These are phyloP conservation scores for Dicroscelio sp. DNA, from an alignment of 2,888 invertebrate species.

Conservation along the genomic window DNA sequence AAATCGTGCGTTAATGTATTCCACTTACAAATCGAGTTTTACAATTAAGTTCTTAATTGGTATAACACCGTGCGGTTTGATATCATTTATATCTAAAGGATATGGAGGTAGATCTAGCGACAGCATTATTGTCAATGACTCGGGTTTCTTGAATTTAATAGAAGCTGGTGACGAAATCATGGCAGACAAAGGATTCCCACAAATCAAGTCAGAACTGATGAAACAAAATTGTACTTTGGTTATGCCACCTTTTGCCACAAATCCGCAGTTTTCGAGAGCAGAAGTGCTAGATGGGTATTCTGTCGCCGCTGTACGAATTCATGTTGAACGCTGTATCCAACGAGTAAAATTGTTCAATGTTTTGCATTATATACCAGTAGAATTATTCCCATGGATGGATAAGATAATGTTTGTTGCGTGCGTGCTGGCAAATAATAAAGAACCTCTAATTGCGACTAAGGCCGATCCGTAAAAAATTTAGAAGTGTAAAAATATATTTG, in stretches of 20 bases:
- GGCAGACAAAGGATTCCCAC: slow-evolving; percentile 40
- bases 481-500: neutral
- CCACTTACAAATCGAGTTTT: neutral
- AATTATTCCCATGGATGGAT: slow-evolving; percentile 9
- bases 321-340: slow-evolving; percentile 37
- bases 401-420: neutral
- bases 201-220: neutral
- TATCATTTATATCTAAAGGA: slow-evolving; percentile 81
- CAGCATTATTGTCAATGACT: slow-evolving; percentile 80
- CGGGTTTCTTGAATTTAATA: slow-evolving; percentile 82
- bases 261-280: neutral
- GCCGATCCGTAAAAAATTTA: neutral
- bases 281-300: slow-evolving; percentile 12
- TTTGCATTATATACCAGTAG: neutral
- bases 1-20: slow-evolving; percentile 23
- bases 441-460: neutral
- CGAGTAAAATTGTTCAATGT: neutral
- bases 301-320: neutral
- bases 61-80: neutral
- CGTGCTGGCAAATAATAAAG: neutral
- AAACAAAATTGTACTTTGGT: slow-evolving; percentile 72
- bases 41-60: neutral
- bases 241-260: slow-evolving; percentile 55
- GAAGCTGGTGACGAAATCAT: slow-evolving; percentile 76
- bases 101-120: slow-evolving; percentile 83